Evolutionary conservation across 2,888 invertebrate species (phyloP).

Genomic region (Sinhomidia bicolor): DNA sequence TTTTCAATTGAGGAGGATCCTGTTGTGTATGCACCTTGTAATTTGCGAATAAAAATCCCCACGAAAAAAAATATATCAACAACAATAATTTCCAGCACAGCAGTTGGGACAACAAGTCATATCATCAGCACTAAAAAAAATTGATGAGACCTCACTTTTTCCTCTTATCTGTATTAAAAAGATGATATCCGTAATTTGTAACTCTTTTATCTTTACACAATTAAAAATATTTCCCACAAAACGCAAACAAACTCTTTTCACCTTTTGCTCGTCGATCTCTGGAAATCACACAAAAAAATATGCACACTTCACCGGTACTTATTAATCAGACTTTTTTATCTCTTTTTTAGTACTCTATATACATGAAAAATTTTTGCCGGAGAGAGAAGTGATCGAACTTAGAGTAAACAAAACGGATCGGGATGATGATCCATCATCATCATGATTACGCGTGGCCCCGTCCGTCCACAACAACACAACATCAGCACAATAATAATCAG

Average conservation of each 20-base stretch:
- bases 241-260: slow-evolving; percentile 45
- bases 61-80: not conserved
- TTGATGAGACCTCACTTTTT: not conserved
- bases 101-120: not conserved
- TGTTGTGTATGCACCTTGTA: not conserved
- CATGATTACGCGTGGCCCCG: not conserved
- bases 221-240: not conserved
- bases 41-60: not conserved
- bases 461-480: too few species aligned
- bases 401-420: slow-evolving; percentile 43
- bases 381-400: slow-evolving; percentile 28
- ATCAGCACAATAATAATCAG: slow-evolving; percentile 22
- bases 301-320: not conserved
- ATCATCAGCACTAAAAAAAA: not conserved
- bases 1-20: not conserved
- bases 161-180: not conserved
- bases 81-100: not conserved
- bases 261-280: slow-evolving; percentile 27
- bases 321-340: not conserved
- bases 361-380: slow-evolving; percentile 8
- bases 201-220: slow-evolving; percentile 7
- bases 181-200: slow-evolving; percentile 5
- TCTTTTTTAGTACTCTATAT: not conserved
- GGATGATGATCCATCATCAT: slow-evolving; percentile 46
- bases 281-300: not conserved